A percentile compares a stretch with the other conserved stretches of the same genome.
Conservation (phyloP, 2,797 vertebrate species). For the Clamator glandarius region DNA sequence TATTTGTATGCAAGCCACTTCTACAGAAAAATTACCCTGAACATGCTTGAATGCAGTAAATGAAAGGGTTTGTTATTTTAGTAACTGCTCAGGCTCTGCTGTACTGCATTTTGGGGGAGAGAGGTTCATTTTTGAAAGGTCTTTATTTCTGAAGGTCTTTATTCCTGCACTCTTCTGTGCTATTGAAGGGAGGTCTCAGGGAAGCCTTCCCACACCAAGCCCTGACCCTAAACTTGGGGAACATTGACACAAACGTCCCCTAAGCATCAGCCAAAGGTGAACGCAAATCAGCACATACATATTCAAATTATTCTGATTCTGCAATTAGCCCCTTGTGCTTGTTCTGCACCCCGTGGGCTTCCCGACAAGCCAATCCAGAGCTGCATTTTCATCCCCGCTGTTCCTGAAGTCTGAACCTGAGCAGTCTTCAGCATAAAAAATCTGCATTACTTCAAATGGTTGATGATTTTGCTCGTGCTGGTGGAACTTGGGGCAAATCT, state of each 20-base stretch:
- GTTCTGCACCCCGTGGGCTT: slow-evolving; percentile 17
- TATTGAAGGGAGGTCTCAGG: neutral
- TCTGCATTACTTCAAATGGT: neutral
- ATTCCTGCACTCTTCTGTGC: neutral
- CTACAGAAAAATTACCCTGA: slow-evolving; percentile 63
- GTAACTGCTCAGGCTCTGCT: slow-evolving; percentile 44
- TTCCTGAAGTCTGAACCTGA: slow-evolving; percentile 32
- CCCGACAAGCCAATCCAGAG: slow-evolving; percentile 2
- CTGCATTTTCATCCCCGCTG: slow-evolving; percentile 46
- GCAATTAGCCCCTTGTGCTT: slow-evolving; percentile 40
- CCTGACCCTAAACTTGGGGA: slow-evolving; percentile 45
- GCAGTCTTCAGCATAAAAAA: neutral
- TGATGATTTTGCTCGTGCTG: neutral
- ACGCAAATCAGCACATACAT: slow-evolving; percentile 4
- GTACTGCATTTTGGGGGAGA: slow-evolving; percentile 48
- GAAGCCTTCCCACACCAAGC: neutral
- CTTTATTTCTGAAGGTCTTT: slow-evolving; percentile 45
- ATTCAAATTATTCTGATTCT: slow-evolving; percentile 47
- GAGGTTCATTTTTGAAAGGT: slow-evolving; percentile 49
- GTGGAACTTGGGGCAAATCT: neutral
- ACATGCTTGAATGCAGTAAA: slow-evolving; percentile 59
- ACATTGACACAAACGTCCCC: neutral
- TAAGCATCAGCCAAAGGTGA: slow-evolving; percentile 42
- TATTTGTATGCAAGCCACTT: slow-evolving; percentile 73
- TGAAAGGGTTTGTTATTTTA: slow-evolving; percentile 72